phyloP scores from a whole-genome alignment of 2,113 vertebrate genomes.

The Pangasianodon hypophthalmus region DNA sequence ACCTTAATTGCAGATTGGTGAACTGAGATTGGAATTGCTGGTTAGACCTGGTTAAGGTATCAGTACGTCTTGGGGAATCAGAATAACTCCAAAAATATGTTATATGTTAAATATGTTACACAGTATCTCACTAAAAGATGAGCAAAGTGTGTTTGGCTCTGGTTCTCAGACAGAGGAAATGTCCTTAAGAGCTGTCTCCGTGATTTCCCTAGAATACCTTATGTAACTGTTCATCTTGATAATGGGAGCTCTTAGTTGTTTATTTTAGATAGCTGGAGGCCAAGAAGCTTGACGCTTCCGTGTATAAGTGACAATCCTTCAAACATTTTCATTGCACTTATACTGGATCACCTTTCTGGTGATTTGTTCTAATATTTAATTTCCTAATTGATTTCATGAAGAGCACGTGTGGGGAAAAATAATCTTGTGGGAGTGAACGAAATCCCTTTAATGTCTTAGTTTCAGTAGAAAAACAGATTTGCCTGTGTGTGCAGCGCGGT shows the following conservation, averaged over 20 bases:
- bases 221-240: slow-evolving; percentile 64
- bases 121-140: slow-evolving; percentile 42
- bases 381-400: slow-evolving; percentile 46
- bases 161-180: slow-evolving; percentile 46
- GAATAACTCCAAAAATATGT: neutral
- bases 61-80: neutral
- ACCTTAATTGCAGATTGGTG: slow-evolving; percentile 55
- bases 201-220: slow-evolving; percentile 60
- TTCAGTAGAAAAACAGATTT: slow-evolving; percentile 60
- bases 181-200: slow-evolving; percentile 50
- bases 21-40: slow-evolving; percentile 50
- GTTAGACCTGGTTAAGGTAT: slow-evolving; percentile 9
- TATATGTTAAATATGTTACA: neutral
- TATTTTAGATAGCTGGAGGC: slow-evolving; percentile 64
- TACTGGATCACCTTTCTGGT: too few relatives aligned
- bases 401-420: slow-evolving; percentile 50
- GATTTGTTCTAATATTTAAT: slow-evolving; percentile 41
- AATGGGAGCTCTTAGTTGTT: slow-evolving; percentile 61
- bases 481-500: slow-evolving; percentile 64
- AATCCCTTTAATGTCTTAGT: slow-evolving; percentile 62
- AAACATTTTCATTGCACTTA: neutral
- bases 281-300: slow-evolving; percentile 59
- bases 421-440: slow-evolving; percentile 16
- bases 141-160: slow-evolving; percentile 42
- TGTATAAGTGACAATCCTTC: slow-evolving; percentile 28